A percentile compares a stretch with the other conserved stretches of the same genome.
Evolutionary conservation across 2,113 vertebrate species (phyloP).

Genomic region (Chlorodrepanis virens): DNA sequence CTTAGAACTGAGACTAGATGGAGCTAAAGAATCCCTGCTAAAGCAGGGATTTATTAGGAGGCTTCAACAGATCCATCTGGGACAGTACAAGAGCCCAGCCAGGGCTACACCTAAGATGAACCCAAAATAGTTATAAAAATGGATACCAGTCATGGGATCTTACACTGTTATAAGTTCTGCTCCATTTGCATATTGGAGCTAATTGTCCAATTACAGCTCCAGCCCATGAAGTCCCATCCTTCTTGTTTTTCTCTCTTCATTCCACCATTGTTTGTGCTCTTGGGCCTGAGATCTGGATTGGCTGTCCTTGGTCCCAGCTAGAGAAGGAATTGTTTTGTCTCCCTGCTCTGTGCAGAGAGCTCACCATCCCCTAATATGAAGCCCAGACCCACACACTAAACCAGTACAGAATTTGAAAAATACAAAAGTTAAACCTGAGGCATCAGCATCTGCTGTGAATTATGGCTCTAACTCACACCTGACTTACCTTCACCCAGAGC

Average conservation of each 20-base stretch:
- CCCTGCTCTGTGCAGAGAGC: background rate
- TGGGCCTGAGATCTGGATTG: background rate
- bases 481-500: background rate
- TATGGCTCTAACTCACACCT: background rate
- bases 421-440: background rate
- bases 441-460: background rate
- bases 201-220: background rate
- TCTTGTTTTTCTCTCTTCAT: background rate
- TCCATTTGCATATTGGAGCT: background rate
- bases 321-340: background rate
- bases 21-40: background rate
- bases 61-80: background rate
- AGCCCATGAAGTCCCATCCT: background rate
- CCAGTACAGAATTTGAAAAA: background rate
- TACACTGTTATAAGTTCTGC: background rate
- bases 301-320: background rate
- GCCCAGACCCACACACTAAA: background rate
- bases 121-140: background rate
- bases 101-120: background rate
- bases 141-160: background rate
- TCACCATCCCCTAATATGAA: background rate
- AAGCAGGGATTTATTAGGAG: background rate
- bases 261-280: fast-evolving
- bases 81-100: background rate
- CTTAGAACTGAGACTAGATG: background rate